These are phyloP conservation scores for Phalera bucephala DNA, from an alignment of 2,888 invertebrate genomes.

Conservation along the genomic window DNA sequence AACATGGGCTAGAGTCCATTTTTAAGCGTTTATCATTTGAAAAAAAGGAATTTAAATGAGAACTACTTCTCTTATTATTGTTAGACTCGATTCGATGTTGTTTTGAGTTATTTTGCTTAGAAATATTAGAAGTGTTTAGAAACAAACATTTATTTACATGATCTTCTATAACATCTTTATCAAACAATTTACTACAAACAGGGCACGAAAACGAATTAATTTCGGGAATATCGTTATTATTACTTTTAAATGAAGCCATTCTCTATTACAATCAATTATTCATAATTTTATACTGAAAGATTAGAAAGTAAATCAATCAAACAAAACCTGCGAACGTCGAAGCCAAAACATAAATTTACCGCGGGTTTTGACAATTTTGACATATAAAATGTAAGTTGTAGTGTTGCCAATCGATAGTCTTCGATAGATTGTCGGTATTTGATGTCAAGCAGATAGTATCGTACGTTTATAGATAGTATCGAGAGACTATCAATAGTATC, in stretches of 20 bases:
- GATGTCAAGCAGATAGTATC: too few species aligned
- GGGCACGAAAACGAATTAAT: constrained; percentile 76
- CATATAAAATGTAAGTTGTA: too few species aligned
- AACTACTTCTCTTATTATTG: constrained; percentile 47
- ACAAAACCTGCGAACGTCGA: too few species aligned
- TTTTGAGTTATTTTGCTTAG: constrained; percentile 13
- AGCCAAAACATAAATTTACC: too few species aligned
- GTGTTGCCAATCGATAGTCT: too few species aligned
- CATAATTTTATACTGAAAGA: too few species aligned
- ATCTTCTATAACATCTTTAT: constrained; percentile 78
- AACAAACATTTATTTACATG: constrained; percentile 89
- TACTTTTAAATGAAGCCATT: constrained; percentile 25
- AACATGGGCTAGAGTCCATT: constrained; percentile 28
- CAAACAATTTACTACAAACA: constrained; percentile 84
- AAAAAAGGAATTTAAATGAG: constrained; percentile 35
- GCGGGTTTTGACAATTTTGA: too few species aligned
- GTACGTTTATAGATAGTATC: too few species aligned
- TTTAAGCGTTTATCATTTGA: constrained; percentile 52
- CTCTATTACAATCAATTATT: too few species aligned
- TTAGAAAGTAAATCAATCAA: too few species aligned
- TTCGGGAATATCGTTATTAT: constrained; percentile 9
- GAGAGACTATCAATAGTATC: too few species aligned
- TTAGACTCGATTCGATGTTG: constrained; percentile 27
- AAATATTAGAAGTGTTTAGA: constrained; percentile 67
- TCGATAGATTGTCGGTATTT: too few species aligned